Conservation (phyloP, 2,113 vertebrate genomes). For the Ia io region DNA sequence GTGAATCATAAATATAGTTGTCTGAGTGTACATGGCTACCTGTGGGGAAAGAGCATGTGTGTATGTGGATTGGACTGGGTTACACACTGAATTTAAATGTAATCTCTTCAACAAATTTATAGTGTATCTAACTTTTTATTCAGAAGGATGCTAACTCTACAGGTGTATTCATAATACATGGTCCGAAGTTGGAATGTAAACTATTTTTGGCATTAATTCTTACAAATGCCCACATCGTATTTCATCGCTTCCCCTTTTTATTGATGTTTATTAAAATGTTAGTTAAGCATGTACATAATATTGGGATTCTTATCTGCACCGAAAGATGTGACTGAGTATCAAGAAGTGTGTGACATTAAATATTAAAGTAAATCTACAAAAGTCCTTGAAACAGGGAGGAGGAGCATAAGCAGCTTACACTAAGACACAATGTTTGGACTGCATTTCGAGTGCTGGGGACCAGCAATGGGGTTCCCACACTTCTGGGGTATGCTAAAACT, state of each 20-base stretch:
- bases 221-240: not conserved
- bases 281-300: not conserved
- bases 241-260: not conserved
- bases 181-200: not conserved
- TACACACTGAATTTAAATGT: not conserved
- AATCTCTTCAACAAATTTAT: not conserved
- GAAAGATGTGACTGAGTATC: not conserved
- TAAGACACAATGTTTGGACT: not conserved
- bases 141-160: not conserved
- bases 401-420: not conserved
- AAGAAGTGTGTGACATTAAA: not conserved
- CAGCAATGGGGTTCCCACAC: not conserved
- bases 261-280: not conserved
- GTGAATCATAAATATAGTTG: not conserved
- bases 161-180: not conserved
- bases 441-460: not conserved
- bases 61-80: not conserved
- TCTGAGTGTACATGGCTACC: not conserved
- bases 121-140: not conserved
- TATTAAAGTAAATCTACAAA: not conserved
- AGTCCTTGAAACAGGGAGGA: not conserved
- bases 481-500: not conserved
- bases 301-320: not conserved
- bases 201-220: not conserved
- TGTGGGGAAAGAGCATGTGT: not conserved